Base-by-base conservation (phyloP, 2,888 invertebrate species). In the Zygothrica quintamaculata region DNA sequence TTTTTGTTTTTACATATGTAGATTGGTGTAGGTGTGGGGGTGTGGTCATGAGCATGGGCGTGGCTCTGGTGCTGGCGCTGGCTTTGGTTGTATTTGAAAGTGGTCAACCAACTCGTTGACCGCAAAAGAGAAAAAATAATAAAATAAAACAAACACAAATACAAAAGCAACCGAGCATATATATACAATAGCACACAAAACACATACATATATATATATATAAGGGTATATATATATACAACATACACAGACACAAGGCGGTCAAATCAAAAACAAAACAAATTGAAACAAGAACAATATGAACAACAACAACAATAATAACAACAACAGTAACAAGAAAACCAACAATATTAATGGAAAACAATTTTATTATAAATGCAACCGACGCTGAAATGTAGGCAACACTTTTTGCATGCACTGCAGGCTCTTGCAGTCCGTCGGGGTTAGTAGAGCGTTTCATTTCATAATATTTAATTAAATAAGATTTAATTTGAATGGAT, bases 41-140 rank as follows among this genome's bases (percentile, higher is more conserved):
- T 15, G 5, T 29, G 36, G 40, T 26, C 26, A 33, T 18, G 22
- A 13, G 31, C 26, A 33, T 18, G 22, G 16, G 52, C 22, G 26
- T 61, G 29, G 42, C 56, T 42, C 34, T 59, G 57, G 43, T 47
- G 25, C 53, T 59, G 62, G 47, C 42, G 39, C 31, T 56, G 60
- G 64, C 66, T 66, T 74, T 68, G 66, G 74, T 62, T 71, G 74
- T 76, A 84, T 84, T 84, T 84, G 85, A 81, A 87, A 89, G 89
- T 89, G 89, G 89, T 89, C 89, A 88, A 89, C 89, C 89, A 87
- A 88, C 89, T 89, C 81, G 80, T 77, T 84, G 77, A 89, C 89
- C 89, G 62, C 88, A 88, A 84, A 80, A 80, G 72, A 77, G 88
- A 79, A 78, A 80, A 68, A 79, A 78, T 72, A 79, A 77, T 72